These are phyloP conservation scores for Drosophila watanabei DNA, from an alignment of 1,140 invertebrate genomes.

Conservation along the genomic window DNA sequence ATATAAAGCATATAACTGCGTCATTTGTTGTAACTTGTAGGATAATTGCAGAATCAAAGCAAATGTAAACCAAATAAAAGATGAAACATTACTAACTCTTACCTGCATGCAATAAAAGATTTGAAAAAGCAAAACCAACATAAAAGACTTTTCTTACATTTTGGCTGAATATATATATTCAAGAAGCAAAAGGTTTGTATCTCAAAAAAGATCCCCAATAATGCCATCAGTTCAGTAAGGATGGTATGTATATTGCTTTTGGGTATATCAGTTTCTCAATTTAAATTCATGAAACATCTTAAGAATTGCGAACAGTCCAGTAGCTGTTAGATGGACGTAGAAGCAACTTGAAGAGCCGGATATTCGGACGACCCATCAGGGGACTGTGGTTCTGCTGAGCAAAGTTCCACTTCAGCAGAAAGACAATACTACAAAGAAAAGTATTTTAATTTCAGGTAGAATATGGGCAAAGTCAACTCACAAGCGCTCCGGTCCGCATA, in stretches of 20 bases:
- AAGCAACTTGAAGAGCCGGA: slow-evolving; percentile 24
- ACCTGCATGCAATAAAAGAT: slow-evolving; percentile 80
- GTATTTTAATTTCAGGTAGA: neutral
- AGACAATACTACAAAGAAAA: slow-evolving; percentile 21
- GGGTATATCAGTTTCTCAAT: neutral
- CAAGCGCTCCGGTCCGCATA: slow-evolving; percentile 28
- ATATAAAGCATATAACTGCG: slow-evolving; percentile 68
- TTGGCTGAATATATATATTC: neutral
- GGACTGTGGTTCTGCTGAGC: neutral
- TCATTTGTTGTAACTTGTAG: slow-evolving; percentile 81
- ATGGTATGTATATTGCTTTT: neutral
- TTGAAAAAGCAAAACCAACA: slow-evolving; percentile 32
- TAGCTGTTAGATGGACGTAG: slow-evolving; percentile 27
- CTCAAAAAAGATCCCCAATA: neutral
- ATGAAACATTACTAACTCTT: slow-evolving; percentile 70
- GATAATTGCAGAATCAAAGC: slow-evolving; percentile 57
- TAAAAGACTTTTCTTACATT: neutral
- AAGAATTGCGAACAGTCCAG: slow-evolving; percentile 22
- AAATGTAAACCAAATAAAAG: slow-evolving; percentile 56
- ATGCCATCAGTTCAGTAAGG: neutral
- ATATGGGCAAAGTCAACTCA: neutral
- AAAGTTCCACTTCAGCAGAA: slow-evolving; percentile 38
- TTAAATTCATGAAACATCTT: neutral
- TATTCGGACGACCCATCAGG: slow-evolving; percentile 12
- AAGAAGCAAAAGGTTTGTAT: neutral